A percentile compares a stretch with the other conserved stretches of the same genome.
These are phyloP conservation scores for Oreochromis grahami DNA, from an alignment of 2,797 vertebrate genomes.

Conservation along the genomic window DNA sequence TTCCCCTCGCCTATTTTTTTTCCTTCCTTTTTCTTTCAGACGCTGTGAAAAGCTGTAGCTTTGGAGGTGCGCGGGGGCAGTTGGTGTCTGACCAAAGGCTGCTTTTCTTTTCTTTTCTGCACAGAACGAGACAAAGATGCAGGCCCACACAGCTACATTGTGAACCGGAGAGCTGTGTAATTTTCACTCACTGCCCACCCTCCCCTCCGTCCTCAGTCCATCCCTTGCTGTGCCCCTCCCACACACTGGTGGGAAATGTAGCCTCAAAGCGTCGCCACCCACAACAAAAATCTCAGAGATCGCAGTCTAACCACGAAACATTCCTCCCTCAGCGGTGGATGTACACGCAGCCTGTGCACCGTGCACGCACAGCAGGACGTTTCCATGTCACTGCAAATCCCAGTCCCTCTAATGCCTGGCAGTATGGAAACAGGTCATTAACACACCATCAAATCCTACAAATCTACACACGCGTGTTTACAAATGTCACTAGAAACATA, in stretches of 20 bases:
- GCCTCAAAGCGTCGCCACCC: conserved; percentile 45
- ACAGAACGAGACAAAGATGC: conserved; percentile 24
- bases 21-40: neutral
- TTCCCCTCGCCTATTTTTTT: neutral
- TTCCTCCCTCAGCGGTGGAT: neutral
- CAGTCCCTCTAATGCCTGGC: neutral
- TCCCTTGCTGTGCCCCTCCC: conserved; percentile 31
- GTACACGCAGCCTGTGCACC: neutral
- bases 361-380: neutral
- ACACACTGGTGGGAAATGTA: conserved; percentile 36
- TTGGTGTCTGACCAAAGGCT: conserved; percentile 31
- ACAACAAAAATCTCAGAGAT: conserved; percentile 29
- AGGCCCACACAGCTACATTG: conserved; percentile 32
- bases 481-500: neutral
- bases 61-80: conserved; percentile 16
- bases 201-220: neutral
- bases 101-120: neutral
- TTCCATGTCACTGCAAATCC: conserved; percentile 7
- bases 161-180: conserved; percentile 27
- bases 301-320: neutral
- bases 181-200: conserved; percentile 16
- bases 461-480: neutral
- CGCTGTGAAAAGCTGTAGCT: conserved; percentile 1
- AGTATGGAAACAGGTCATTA: conserved; percentile 13
- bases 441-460: neutral